Percentiles rank a stretch among this genome's conserved stretches.
Conservation (phyloP, 2,888 invertebrate species). For the Acrocyrtus sp. region DNA sequence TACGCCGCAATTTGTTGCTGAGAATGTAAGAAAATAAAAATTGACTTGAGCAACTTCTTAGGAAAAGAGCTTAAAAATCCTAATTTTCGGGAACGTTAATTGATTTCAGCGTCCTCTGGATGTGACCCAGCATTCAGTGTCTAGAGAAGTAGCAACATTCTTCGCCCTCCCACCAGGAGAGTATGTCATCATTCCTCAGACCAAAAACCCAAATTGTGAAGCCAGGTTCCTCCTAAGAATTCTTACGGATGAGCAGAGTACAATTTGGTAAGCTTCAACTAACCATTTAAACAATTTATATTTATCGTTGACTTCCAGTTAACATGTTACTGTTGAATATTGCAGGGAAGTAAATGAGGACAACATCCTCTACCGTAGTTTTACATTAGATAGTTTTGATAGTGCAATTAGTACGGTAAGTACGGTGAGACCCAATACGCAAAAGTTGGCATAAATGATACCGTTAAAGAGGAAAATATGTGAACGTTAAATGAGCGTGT, state of each 20-base stretch:
- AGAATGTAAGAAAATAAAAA: constrained; percentile 69
- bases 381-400: constrained; percentile 72
- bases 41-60: not conserved
- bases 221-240: constrained; percentile 78
- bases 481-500: constrained; percentile 11
- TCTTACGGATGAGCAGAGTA: constrained; percentile 78
- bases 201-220: constrained; percentile 75
- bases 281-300: not conserved
- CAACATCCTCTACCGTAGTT: constrained; percentile 76
- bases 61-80: not conserved
- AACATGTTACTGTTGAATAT: too few relatives aligned
- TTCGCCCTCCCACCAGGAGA: constrained; percentile 80
- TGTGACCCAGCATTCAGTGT: constrained; percentile 75
- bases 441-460: too few relatives aligned
- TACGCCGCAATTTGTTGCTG: constrained; percentile 72
- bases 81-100: constrained; percentile 3
- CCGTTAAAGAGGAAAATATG: too few relatives aligned
- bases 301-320: not conserved
- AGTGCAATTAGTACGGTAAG: constrained; percentile 71
- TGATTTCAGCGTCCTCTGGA: constrained; percentile 74
- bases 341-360: constrained; percentile 81
- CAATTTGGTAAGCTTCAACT: constrained; percentile 72
- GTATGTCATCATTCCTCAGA: constrained; percentile 79
- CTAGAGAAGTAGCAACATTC: constrained; percentile 77
- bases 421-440: too few relatives aligned